These are phyloP conservation scores for Zootoca vivipara DNA, from an alignment of 2,113 vertebrate genomes.

Conservation along the genomic window DNA sequence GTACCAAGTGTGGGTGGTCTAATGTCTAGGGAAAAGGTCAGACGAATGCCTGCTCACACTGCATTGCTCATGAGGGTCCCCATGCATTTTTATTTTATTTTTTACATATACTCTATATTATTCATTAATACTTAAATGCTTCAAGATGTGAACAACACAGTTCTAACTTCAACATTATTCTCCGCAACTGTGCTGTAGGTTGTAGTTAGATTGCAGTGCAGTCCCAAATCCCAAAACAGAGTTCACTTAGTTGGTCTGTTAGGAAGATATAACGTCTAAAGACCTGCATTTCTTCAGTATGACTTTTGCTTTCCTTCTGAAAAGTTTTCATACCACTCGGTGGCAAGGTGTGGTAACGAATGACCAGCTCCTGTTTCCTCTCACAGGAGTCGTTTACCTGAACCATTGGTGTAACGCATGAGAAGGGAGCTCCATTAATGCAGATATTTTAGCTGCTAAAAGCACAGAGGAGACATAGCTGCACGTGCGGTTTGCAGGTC, in stretches of 20 bases:
- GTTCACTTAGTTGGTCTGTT: background rate
- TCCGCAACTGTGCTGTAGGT: too few species aligned
- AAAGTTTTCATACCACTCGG: background rate
- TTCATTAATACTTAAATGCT: background rate
- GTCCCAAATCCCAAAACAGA: background rate
- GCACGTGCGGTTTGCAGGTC: too few species aligned
- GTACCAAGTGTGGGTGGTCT: background rate
- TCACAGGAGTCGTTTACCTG: background rate
- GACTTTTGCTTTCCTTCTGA: background rate
- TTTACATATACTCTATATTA: background rate
- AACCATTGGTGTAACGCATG: background rate
- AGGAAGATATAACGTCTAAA: background rate
- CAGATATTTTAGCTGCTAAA: background rate
- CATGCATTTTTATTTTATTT: background rate
- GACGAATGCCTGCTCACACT: background rate
- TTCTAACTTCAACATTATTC: background rate
- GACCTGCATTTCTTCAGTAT: background rate
- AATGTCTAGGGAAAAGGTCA: background rate
- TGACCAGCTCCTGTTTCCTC: background rate
- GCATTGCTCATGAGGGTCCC: background rate
- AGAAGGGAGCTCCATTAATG: background rate
- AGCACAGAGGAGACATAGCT: background rate
- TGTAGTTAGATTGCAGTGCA: too few species aligned
- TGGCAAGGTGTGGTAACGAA: background rate
- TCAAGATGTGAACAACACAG: background rate